These are phyloP conservation scores for Dendrolimus punctatus DNA, from an alignment of 1,140 invertebrate species.

Conservation along the genomic window DNA sequence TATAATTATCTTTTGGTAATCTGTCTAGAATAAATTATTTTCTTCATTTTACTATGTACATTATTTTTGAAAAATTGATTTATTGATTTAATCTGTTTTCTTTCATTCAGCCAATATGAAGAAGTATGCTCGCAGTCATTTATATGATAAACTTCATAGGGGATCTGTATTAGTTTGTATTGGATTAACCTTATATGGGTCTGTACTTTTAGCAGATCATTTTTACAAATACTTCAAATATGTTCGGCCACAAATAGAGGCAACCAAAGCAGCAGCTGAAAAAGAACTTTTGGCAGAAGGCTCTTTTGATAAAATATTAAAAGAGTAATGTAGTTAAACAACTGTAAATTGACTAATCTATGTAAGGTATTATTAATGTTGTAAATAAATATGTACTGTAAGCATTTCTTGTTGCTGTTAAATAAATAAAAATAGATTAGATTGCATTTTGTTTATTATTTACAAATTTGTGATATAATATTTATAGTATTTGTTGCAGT, in stretches of 20 bases:
- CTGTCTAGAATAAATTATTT: neutral
- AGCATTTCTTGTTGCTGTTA: conserved; percentile 12
- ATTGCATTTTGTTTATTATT: neutral
- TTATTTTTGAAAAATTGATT: too few species aligned
- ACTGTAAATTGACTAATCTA: conserved; percentile 1
- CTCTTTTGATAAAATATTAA: conserved; percentile 50
- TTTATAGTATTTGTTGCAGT: too few species aligned
- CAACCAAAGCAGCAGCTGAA: conserved; percentile 55
- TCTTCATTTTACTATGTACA: too few species aligned
- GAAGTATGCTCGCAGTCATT: conserved; percentile 47
- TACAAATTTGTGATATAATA: neutral
- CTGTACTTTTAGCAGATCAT: conserved; percentile 53
- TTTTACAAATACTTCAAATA: conserved; percentile 66
- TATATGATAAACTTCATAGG: conserved; percentile 68
- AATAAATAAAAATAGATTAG: conserved; percentile 8
- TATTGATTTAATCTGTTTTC: neutral
- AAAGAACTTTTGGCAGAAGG: conserved; percentile 67
- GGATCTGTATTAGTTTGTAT: conserved; percentile 68
- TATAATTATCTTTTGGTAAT: neutral
- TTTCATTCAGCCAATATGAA: conserved; percentile 59
- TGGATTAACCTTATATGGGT: conserved; percentile 66
- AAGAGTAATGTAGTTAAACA: conserved; percentile 1
- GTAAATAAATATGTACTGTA: conserved; percentile 14
- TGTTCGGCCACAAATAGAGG: conserved; percentile 56
- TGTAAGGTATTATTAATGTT: conserved; percentile 9